Evolutionary conservation across 2,888 invertebrate genomes (phyloP).

Genomic region (Cosmia trapezina): DNA sequence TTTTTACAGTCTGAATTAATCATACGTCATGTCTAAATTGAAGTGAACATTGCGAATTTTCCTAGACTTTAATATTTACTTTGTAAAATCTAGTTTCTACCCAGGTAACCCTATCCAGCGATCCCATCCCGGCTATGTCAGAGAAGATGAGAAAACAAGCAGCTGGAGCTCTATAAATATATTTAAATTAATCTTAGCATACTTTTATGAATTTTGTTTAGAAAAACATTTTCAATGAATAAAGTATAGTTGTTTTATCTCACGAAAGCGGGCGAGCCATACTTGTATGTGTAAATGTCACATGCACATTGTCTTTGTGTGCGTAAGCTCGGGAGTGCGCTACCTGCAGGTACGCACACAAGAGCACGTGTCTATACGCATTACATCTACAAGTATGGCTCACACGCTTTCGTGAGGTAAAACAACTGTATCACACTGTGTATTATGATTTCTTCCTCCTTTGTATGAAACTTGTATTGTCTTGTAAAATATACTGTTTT

Average conservation of each 20-base stretch:
- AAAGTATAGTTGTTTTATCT: too few relatives aligned
- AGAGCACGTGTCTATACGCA: too few relatives aligned
- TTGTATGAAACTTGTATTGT: slow-evolving; percentile 52
- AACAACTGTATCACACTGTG: slow-evolving; percentile 45
- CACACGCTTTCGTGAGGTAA: too few relatives aligned
- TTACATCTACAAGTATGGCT: too few relatives aligned
- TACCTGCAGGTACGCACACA: too few relatives aligned
- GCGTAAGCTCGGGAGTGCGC: too few relatives aligned
- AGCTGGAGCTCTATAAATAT: slow-evolving; percentile 84
- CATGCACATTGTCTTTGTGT: too few relatives aligned
- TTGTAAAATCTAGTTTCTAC: slow-evolving; percentile 81
- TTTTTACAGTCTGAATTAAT: slow-evolving; percentile 46
- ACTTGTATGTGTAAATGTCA: too few relatives aligned
- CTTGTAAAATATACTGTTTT: slow-evolving; percentile 54
- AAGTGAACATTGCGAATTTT: slow-evolving; percentile 75
- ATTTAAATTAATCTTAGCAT: slow-evolving; percentile 46
- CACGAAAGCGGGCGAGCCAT: too few relatives aligned
- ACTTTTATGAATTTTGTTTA: slow-evolving; percentile 33
- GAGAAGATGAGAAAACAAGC: slow-evolving; percentile 87
- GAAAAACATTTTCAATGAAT: slow-evolving; percentile 31
- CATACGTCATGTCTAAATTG: slow-evolving; percentile 25
- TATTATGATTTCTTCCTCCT: slow-evolving; percentile 58
- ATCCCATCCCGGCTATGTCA: slow-evolving; percentile 88
- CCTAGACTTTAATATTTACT: slow-evolving; percentile 74
- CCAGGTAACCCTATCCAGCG: slow-evolving; percentile 89